Base-by-base conservation (phyloP, 2,888 invertebrate genomes). In the Syrista parreyssii region DNA sequence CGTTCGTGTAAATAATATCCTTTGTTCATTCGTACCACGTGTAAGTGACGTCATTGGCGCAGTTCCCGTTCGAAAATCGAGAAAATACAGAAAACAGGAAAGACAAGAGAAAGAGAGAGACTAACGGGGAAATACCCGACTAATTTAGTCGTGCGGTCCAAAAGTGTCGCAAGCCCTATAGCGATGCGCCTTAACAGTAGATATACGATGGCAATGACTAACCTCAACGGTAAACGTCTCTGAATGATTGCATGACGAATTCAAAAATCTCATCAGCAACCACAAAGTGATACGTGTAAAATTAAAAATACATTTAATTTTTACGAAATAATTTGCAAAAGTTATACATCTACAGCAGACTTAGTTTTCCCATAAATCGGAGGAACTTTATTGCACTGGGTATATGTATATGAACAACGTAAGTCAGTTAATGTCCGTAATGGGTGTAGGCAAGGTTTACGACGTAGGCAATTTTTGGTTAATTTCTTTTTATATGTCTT, bases 111-210 rank as follows among this genome's bases (percentile, higher is more conserved):
- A 32, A 71, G 11, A 71, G 71, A 32, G 32, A 31, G 30, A 34
- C 74, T 73, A 73, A 73, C 74, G 74, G 74, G 74, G 74, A 73
- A 73, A 73, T 33, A 34, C 74, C 35, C 34, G 74, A 33, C 74
- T 73, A 73, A 73, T 32, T 73, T 35, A 34, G 74, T 34, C 74
- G 31, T 32, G 34, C 23, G n/a, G 35, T 33, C 33, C 35, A 32
- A 73, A 73, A 73, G 30, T 34, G 74, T 32, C 35, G n/a, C 74
- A 32, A 71, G 71, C 71, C 32, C 32, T 31, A 71, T 32, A 71
- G 71, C 71, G 71, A 31, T 32, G 40, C 40, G 40, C 15, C 40
- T 40, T 40, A 40, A 40, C 23, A 40, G 40, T 23, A 40, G 40
- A 23, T 40, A 40, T 40, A 40, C 40, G 15, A 40, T 40, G 40